phyloP scores from a whole-genome alignment of 2,113 vertebrate species.

The Eolophus roseicapilla region DNA sequence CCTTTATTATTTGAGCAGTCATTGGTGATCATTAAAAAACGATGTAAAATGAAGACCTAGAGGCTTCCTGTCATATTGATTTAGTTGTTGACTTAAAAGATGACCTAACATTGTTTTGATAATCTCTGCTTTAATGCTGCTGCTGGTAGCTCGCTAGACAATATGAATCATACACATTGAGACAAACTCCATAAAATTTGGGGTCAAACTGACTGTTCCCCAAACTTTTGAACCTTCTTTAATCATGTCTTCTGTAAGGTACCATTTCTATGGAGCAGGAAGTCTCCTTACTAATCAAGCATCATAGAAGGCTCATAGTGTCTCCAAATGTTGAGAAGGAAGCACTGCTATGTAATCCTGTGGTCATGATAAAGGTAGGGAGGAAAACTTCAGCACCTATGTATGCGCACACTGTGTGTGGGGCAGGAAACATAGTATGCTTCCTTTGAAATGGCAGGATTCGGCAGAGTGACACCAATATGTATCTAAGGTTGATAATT shows the following conservation, averaged over 20 bases:
- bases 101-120: background rate
- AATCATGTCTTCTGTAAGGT: background rate
- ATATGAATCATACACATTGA: background rate
- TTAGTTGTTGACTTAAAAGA: background rate
- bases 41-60: background rate
- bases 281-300: background rate
- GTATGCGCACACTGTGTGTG: background rate
- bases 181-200: background rate
- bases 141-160: background rate
- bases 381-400: background rate
- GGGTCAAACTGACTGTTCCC: background rate
- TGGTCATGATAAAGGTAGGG: background rate
- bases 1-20: background rate
- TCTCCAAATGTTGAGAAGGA: background rate
- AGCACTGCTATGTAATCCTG: background rate
- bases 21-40: background rate
- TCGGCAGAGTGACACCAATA: background rate
- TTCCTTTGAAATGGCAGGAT: background rate
- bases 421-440: background rate
- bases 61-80: background rate
- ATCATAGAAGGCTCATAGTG: fast-evolving
- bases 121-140: background rate
- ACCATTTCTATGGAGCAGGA: background rate
- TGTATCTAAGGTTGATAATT: background rate
- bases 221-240: background rate